Base-by-base conservation (phyloP, 2,888 invertebrate species). In the Leptopilina syphax region DNA sequence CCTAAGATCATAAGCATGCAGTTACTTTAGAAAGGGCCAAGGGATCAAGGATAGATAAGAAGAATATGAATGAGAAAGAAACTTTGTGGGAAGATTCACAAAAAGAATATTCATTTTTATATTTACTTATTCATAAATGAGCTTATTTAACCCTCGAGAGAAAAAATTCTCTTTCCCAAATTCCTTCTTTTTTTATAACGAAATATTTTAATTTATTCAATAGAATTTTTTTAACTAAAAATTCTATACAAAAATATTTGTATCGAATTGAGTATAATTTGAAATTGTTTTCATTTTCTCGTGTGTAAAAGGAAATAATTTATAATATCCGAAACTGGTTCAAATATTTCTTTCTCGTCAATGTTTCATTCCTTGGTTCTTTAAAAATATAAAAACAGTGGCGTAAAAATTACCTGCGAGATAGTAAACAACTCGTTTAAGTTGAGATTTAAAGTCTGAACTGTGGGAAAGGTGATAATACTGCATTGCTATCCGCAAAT, bases 401-500 rank as follows among this genome's bases (percentile, higher is more conserved):
- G 24, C 4, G 12, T 67, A 44, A 67, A 41, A 73, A 41, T 73
- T 54, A 13, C 13, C 7, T 54, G 2, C 24, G 7, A 54, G 70
- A 13, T 70, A 7, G 24, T 70, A 54, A 70, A 54, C 27, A 44
- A 70, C 8, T 13, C 7, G 12, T 50, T 70, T 70, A 70, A 27
- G 12, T 24, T 70, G 24, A 13, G 1, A 47, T 50, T 24, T 10
- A 47, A 67, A 67, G 13, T 6, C 9, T 67, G 1, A 44, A 50
- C 47, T 68, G 47, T 68, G 68, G 50, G 50, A 68, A 41, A 66
- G n/a, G 66, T 66, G 66, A 44, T 66, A 66, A 44, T 66, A n/a
- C n/a, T 66, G 34, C 13, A 34, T 47, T 44, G 44, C 44, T 44
- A 44, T 27, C 3, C 44, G 41, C 6, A 67, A 47, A 47, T 68